Percentiles rank a stretch among this genome's conserved stretches.
Conservation (phyloP, 37 sponge, comb jelly and placozoan species). For the Spongilla lacustris region DNA sequence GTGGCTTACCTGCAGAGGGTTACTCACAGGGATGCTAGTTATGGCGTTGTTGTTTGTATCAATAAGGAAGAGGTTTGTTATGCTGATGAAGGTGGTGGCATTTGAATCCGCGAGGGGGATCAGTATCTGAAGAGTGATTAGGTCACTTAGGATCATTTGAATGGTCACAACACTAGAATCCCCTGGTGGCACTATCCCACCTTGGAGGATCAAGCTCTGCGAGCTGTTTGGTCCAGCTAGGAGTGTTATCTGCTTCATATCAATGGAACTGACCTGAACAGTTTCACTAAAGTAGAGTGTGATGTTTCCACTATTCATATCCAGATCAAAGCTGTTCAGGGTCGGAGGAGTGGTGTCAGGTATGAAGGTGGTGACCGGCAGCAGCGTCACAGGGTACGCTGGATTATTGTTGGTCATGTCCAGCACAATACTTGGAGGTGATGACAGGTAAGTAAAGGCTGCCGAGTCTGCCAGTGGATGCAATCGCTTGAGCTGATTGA, state of each 20-base stretch:
- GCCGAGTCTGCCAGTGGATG: conserved; percentile 49
- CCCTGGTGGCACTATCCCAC: conserved; percentile 39
- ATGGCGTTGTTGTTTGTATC: conserved; percentile 77
- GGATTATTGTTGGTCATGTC: conserved; percentile 63
- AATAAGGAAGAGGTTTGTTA: conserved; percentile 44
- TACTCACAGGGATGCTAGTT: conserved; percentile 16
- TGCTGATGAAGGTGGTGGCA: conserved; percentile 71
- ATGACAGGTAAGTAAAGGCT: conserved; percentile 60
- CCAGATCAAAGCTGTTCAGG: conserved; percentile 68
- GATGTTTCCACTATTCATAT: conserved; percentile 69
- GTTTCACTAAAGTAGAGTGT: conserved; percentile 83
- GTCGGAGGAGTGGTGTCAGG: conserved; percentile 68
- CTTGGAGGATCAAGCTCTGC: conserved; percentile 32
- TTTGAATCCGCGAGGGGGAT: conserved; percentile 61
- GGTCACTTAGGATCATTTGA: conserved; percentile 39
- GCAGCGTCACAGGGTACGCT: not conserved
- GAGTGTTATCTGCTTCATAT: conserved; percentile 54
- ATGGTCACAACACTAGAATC: conserved; percentile 59
- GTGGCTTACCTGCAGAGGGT: conserved; percentile 30
- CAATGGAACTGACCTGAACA: conserved; percentile 58
- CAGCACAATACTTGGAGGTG: conserved; percentile 32
- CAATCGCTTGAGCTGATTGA: conserved; percentile 70
- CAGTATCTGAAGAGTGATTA: conserved; percentile 66
- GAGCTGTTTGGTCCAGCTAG: conserved; percentile 18
- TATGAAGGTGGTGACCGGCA: conserved; percentile 42